phyloP scores from a whole-genome alignment of 2,113 vertebrate species.

The Hepsetus odoe region DNA sequence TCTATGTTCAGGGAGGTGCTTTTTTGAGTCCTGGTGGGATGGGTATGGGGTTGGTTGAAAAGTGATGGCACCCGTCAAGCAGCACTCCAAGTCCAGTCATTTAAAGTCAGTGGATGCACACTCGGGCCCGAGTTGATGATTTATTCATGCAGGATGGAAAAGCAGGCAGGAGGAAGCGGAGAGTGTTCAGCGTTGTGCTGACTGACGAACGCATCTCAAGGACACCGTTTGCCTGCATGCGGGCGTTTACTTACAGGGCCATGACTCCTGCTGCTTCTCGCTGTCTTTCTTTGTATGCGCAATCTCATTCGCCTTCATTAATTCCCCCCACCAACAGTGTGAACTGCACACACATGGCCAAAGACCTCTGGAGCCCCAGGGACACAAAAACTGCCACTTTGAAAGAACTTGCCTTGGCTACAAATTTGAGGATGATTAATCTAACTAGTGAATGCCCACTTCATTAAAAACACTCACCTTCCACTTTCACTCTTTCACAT shows the following conservation, averaged over 20 bases:
- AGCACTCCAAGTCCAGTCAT: slow-evolving; percentile 21
- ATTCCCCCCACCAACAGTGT: slow-evolving; percentile 28
- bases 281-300: slow-evolving; percentile 10
- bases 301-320: slow-evolving; percentile 28
- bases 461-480: background rate
- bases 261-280: background rate
- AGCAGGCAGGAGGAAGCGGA: background rate
- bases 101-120: slow-evolving; percentile 35
- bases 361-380: slow-evolving; percentile 26
- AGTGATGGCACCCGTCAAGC: slow-evolving; percentile 24
- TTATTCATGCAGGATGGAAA: slow-evolving; percentile 45
- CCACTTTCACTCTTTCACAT: too few species aligned
- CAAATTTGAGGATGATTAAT: slow-evolving; percentile 26
- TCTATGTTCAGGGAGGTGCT: background rate
- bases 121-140: slow-evolving; percentile 28
- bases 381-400: slow-evolving; percentile 9
- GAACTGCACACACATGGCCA: background rate
- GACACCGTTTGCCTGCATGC: slow-evolving; percentile 16
- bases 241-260: background rate
- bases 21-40: background rate
- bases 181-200: background rate
- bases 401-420: slow-evolving; percentile 27
- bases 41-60: background rate
- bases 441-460: slow-evolving; percentile 14
- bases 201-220: slow-evolving; percentile 41